Evolutionary conservation across 2,797 vertebrate genomes (phyloP), one percentile per base, ranked within the genome.

Genomic region (Taenioides sp.): DNA sequence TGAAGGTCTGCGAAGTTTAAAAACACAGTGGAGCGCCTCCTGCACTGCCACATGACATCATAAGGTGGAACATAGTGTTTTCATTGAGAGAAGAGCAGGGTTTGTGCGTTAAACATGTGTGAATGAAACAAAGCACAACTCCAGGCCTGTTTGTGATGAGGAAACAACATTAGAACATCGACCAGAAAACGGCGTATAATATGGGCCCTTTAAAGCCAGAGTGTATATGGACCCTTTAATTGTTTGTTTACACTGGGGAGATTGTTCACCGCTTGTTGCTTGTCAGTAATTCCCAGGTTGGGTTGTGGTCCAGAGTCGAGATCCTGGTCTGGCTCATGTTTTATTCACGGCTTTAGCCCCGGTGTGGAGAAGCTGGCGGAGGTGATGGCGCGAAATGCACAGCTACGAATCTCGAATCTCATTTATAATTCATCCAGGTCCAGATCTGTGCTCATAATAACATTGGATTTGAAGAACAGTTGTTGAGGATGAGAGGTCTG

Each of bases 361-460:
- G 69, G 77, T 60, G 50, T 37, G 2, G 62, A 55, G 65, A 34
- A 66, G 69, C 1, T 50, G 9, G 64, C 70, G 52, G 18, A 61
- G 81, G 75, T 70, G 76, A 67, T 74, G 61, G n/a, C 67, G 28
- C 47, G 0, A 3, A 49, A 16, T 2, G 65, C 71, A 60, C 80
- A 85, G 89, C 76, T 64, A 74, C 17, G 11, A 73, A 71, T 37
- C 34, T 37, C 7, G 78, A 78, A 80, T 71, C 78, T 89, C 81
- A 86, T 93, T 77, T 87, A 90, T 91, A 88, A 91, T 91, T 74
- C 84, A 92, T 78, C 7, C 23, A 23, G 63, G 65, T 61, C 79
- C 58, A 81, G 84, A 86, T 88, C 80, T 84, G 75, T 84, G 83
- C 82, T 84, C 87, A 74, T 87, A 85, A 57, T 25, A 25, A 90